phyloP scores from a whole-genome alignment of 2,113 vertebrate species.

The Mixornis gularis region DNA sequence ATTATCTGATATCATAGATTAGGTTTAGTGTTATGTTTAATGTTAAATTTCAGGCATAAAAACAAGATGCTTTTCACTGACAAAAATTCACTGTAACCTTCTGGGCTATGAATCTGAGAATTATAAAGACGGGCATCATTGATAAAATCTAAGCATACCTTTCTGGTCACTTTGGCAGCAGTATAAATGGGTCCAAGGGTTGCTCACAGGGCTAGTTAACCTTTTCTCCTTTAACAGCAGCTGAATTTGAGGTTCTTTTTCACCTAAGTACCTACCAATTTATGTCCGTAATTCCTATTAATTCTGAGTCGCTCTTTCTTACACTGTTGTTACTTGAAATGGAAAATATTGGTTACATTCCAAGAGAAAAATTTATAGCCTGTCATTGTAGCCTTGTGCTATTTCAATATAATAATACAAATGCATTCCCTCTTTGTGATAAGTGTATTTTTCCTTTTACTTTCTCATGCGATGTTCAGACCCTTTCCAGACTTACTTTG shows the following conservation, averaged over 20 bases:
- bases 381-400: constrained; percentile 46
- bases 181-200: neutral
- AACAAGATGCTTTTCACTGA: neutral
- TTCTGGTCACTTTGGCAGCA: neutral
- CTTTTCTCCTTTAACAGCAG: neutral
- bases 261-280: neutral
- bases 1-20: neutral
- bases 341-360: constrained; percentile 53
- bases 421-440: constrained; percentile 35
- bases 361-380: constrained; percentile 53
- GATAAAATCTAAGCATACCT: neutral
- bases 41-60: neutral
- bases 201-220: neutral
- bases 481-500: constrained; percentile 12
- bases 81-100: neutral
- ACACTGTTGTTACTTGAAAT: constrained; percentile 42
- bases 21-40: neutral
- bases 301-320: constrained; percentile 24
- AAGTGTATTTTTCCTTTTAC: constrained; percentile 52
- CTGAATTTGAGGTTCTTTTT: constrained; percentile 1
- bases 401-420: constrained; percentile 46
- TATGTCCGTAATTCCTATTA: constrained; percentile 29
- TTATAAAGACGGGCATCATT: neutral
- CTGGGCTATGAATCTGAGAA: neutral
- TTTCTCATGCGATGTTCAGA: neutral